Evolutionary conservation across 2,113 vertebrate species (phyloP), one percentile per base, ranked within the genome.

Genomic region (Lamprotornis superbus): DNA sequence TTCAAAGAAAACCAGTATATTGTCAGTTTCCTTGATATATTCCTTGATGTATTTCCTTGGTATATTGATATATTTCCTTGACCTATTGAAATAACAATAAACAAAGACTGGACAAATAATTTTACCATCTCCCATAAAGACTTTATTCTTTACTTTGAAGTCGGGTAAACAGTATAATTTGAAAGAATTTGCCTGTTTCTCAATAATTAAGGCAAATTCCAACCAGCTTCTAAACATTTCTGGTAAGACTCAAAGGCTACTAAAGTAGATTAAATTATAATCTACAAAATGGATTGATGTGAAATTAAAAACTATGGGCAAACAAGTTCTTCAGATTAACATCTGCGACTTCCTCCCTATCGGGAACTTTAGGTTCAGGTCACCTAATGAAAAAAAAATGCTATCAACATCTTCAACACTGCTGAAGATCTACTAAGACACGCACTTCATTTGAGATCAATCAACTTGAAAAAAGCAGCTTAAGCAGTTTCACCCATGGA

Each of bases 241-340:
- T 65, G 28, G 0, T 60, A 65, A 47, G 23, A 56, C 4, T 7
- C 17, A 37, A 35, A 57, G 5, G 16, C 33, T 80, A 88, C 39
- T n/a, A 4, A 40, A 85, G 37, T 4, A 85, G 52, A 59, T 22
- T 18, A 57, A 86, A 39, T 7, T 18, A 15, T 52, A 69, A 86
- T 20, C 14, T 69, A 35, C 10, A 65, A 27, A 39, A 15, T 49
- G 5, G 31, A 60, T 70, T 74, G 53, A 56, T 0, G 0, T 50
- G 30, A 69, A 56, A 52, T 65, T 20, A 23, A 52, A 22, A 81
- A 81, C 28, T 77, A 27, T 0, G 25, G 8, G 8, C 12, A 12
- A 47, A 39, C 19, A 65, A 89, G 1, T 40, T 86, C 35, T 37
- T 79, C 25, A 53, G 20, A 50, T 63, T 44, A 70, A 69, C 9